A percentile compares a stretch with the other conserved stretches of the same genome.
These are phyloP conservation scores for Didymodactylos carnosus DNA, from an alignment of 2,888 invertebrate species.

Conservation along the genomic window DNA sequence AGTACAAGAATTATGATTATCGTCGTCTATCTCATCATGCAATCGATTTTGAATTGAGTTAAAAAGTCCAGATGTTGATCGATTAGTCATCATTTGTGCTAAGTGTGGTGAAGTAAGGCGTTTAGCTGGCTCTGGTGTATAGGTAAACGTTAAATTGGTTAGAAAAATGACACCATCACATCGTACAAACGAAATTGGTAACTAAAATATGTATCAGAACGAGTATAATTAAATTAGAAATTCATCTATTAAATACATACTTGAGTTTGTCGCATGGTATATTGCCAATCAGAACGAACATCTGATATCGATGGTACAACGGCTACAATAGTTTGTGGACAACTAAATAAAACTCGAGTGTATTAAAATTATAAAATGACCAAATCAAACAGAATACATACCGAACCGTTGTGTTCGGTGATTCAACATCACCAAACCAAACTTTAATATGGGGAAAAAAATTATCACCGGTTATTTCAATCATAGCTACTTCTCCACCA, in stretches of 20 bases:
- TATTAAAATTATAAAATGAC: neutral
- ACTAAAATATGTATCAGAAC: constrained; percentile 38
- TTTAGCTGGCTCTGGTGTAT: constrained; percentile 81
- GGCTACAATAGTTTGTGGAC: neutral
- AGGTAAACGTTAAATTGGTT: constrained; percentile 95
- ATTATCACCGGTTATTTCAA: constrained; percentile 84
- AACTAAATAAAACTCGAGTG: too few relatives aligned
- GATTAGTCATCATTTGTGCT: too few relatives aligned
- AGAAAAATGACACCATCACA: constrained; percentile 93
- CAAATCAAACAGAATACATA: constrained; percentile 8
- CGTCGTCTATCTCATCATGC: too few relatives aligned
- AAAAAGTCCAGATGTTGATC: too few relatives aligned
- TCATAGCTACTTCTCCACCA: constrained; percentile 75
- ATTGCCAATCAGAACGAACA: neutral
- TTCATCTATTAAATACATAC: too few relatives aligned
- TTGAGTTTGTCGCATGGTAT: neutral
- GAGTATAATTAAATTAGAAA: too few relatives aligned
- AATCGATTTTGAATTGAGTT: too few relatives aligned
- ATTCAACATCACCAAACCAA: constrained; percentile 97
- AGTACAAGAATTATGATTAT: too few relatives aligned
- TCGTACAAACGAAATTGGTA: constrained; percentile 82
- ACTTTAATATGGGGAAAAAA: constrained; percentile 76
- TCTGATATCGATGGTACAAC: neutral
- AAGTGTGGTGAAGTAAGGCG: too few relatives aligned
- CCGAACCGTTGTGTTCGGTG: constrained; percentile 74